A percentile compares a stretch with the other conserved stretches of the same genome.
These are phyloP conservation scores for Abramis brama DNA, from an alignment of 2,113 vertebrate species.

Conservation along the genomic window DNA sequence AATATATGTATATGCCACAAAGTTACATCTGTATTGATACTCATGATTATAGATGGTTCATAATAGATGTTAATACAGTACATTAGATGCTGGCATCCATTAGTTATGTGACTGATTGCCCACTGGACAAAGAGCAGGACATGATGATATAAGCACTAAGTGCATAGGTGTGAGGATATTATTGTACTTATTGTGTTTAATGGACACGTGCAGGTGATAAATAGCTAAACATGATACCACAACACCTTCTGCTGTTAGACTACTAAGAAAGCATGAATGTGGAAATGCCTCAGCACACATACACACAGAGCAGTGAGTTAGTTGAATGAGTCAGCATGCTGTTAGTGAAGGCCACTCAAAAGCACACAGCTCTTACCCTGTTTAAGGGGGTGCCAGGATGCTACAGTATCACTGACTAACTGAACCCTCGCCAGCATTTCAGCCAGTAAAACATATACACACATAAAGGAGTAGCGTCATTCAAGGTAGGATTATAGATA, in stretches of 20 bases:
- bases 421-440: slow-evolving; percentile 88
- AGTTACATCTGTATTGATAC: not conserved
- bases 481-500: slow-evolving; percentile 61
- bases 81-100: not conserved
- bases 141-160: not conserved
- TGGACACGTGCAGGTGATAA: slow-evolving; percentile 17
- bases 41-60: not conserved
- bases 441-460: slow-evolving; percentile 84
- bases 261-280: not conserved
- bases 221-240: slow-evolving; percentile 7
- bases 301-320: slow-evolving; percentile 36
- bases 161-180: not conserved
- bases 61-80: slow-evolving; percentile 1
- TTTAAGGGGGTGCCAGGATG: slow-evolving; percentile 48
- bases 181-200: not conserved
- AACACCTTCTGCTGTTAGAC: not conserved
- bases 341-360: slow-evolving; percentile 46
- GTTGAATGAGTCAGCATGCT: slow-evolving; percentile 51
- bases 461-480: slow-evolving; percentile 78
- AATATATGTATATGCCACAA: not conserved
- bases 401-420: slow-evolving; percentile 69
- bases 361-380: slow-evolving; percentile 59
- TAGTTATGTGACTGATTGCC: not conserved
- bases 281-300: slow-evolving; percentile 3
- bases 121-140: not conserved